phyloP scores from a whole-genome alignment of 2,888 invertebrate genomes.

The Protonemura montana region DNA sequence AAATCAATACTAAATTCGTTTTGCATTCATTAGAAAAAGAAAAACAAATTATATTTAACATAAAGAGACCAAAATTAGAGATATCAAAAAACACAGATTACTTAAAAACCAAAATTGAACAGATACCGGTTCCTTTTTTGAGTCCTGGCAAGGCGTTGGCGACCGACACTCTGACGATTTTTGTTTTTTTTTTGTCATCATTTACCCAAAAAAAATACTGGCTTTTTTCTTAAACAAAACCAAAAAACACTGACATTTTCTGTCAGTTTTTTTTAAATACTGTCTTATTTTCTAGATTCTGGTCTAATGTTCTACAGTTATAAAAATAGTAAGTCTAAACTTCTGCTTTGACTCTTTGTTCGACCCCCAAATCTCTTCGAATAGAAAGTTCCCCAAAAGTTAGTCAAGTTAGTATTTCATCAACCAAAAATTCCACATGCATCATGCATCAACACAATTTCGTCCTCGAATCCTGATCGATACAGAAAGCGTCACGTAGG shows the following conservation, averaged over 20 bases:
- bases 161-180: constrained; percentile 43
- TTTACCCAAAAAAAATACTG: too few relatives aligned
- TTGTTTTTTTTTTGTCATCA: background rate
- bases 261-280: too few relatives aligned
- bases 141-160: constrained; percentile 45
- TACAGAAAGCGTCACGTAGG: constrained; percentile 46
- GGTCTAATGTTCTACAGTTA: too few relatives aligned
- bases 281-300: too few relatives aligned
- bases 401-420: too few relatives aligned
- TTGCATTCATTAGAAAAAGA: constrained; percentile 18
- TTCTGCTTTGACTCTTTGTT: too few relatives aligned
- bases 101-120: background rate
- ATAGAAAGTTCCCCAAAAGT: too few relatives aligned
- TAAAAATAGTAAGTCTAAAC: too few relatives aligned
- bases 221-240: too few relatives aligned
- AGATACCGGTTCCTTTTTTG: constrained; percentile 22
- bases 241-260: too few relatives aligned
- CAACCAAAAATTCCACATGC: background rate
- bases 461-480: background rate
- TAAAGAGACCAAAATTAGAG: background rate
- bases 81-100: background rate
- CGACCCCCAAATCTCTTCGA: too few relatives aligned
- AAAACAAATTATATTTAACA: background rate
- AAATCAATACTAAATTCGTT: constrained; percentile 5
- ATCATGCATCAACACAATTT: background rate